Base-by-base conservation (phyloP, 92 coral and sea anemone species). In the Ricordea florida region DNA sequence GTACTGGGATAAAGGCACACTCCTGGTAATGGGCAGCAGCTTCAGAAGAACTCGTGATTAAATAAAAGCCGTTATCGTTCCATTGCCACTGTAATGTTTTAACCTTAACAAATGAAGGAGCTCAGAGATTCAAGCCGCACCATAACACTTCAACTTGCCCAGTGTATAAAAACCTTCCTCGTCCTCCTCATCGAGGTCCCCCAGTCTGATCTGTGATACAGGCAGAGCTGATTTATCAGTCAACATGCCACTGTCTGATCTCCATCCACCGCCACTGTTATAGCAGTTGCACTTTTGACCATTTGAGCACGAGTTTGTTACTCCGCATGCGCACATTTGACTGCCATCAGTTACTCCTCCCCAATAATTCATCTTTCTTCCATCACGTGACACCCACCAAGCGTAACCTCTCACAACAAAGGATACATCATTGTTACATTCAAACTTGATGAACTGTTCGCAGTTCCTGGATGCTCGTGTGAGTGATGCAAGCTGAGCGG, bases 331-430 rank as follows among this genome's bases (percentile, higher is more conserved):
- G 57, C 93, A 88, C 72, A 56, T 83, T 5, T 73, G 66, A 29
- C 76, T 58, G 48, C 68, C 79, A 1, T 81, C 85, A 9, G 68
- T 55, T 6, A 86, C 93, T 16, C 93, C 93, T 10, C 93, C 93
- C 93, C 93, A 88, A 80, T 88, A 88, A 25, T 53, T 52, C 80
- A 83, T 85, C 32, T 48, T 62, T 4, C 40, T 64, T 26, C 86
- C 85, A 24, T 88, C 75, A 71, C 93, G 93, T 72, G 93, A 88
- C 44, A 88, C 84, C 93, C 87, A 88, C 93, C 89, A 88, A 17
- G 62, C 79, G 20, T 23, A 0, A 2, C 29, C 17, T 0, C 9
- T 44, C 10, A 0, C 9, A 0, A 64, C 20, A 26, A 57, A 68
- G 3, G 62, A 5, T 2, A 68, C 16, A 14, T 18, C 81, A 60